A percentile compares a stretch with the other conserved stretches of the same genome.
phyloP scores from a whole-genome alignment of 2,113 vertebrate species.

The Murina feae region DNA sequence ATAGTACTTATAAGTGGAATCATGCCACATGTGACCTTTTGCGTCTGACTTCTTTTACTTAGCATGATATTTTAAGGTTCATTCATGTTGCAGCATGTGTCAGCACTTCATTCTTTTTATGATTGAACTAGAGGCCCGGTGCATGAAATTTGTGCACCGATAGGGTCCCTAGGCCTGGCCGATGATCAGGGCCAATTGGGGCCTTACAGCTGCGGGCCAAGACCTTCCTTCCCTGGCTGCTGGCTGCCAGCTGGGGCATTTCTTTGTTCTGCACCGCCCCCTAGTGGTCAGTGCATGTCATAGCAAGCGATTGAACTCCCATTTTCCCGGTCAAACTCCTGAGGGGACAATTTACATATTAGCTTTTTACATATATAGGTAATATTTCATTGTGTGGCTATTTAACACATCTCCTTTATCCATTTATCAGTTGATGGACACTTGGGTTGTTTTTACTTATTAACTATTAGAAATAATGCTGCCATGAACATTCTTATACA shows the following conservation, averaged over 20 bases:
- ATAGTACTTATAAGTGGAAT: not conserved
- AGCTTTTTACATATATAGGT: not conserved
- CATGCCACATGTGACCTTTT: not conserved
- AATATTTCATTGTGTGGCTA: not conserved
- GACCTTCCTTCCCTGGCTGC: no score
- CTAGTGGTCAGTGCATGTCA: no score
- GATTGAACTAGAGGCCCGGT: not conserved
- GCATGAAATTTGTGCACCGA: no score
- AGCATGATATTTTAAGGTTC: conserved; percentile 11
- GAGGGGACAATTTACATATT: no score
- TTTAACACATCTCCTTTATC: not conserved
- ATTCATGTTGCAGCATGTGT: not conserved
- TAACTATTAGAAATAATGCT: not conserved
- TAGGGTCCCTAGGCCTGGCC: no score
- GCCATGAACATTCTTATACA: not conserved
- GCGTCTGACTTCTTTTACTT: not conserved
- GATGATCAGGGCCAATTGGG: no score
- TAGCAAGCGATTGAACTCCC: no score
- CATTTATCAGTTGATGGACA: not conserved
- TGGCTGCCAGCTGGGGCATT: no score
- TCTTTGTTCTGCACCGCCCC: no score
- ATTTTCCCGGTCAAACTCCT: no score
- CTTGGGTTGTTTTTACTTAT: not conserved
- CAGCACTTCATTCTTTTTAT: conserved; percentile 23
- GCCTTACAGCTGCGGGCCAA: no score